A percentile compares a stretch with the other conserved stretches of the same genome.
Evolutionary conservation across 2,113 vertebrate species (phyloP).

Genomic region (Eudyptes chrysolophus): DNA sequence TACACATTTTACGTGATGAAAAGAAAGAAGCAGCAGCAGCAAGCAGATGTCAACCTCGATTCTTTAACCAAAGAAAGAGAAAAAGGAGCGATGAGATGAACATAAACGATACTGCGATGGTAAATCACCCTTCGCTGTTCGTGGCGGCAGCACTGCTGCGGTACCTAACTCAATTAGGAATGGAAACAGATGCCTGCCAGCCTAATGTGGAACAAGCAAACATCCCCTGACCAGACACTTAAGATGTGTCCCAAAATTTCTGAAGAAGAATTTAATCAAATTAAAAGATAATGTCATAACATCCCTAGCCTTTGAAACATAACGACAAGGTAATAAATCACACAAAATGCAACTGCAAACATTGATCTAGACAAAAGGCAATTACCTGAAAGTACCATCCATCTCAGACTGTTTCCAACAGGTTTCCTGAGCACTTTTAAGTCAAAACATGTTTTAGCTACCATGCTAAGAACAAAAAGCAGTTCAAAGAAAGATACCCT

Average conservation of each 20-base stretch:
- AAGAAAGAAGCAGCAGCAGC: background rate
- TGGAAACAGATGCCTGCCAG: background rate
- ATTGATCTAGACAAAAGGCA: background rate
- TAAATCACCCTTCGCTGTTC: background rate
- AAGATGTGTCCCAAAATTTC: constrained; percentile 20
- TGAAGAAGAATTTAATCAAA: constrained; percentile 18
- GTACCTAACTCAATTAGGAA: background rate
- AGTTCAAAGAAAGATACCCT: background rate
- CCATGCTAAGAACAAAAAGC: background rate
- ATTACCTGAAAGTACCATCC: constrained; percentile 13
- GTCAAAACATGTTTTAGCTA: background rate
- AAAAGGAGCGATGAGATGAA: background rate
- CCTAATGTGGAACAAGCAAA: background rate
- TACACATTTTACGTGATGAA: background rate
- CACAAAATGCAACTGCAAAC: background rate
- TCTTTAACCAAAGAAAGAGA: background rate
- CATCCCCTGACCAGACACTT: background rate
- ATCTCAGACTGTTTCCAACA: background rate
- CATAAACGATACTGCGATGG: accelerated
- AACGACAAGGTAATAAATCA: background rate
- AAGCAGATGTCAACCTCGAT: background rate
- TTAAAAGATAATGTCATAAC: constrained; percentile 36
- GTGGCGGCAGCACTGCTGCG: background rate
- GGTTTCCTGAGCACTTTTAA: background rate
- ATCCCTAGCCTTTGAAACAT: background rate